A percentile compares a stretch with the other conserved stretches of the same genome.
phyloP scores from a whole-genome alignment of 1,140 invertebrate species.

The Bathynomus jamesi region DNA sequence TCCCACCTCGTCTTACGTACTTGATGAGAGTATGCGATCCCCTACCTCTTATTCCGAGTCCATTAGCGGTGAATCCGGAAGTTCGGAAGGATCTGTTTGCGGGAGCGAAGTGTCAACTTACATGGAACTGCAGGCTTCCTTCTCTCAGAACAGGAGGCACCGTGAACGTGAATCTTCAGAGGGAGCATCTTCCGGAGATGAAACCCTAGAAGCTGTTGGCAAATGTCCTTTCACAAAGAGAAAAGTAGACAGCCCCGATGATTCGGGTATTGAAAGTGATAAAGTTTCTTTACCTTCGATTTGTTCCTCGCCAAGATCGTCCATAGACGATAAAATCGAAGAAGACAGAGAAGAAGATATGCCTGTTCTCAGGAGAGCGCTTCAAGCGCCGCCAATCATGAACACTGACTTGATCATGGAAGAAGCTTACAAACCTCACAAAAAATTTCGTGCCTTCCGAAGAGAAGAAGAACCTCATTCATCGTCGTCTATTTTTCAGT shows the following conservation, averaged over 20 bases:
- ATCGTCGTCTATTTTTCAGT: conserved; percentile 25
- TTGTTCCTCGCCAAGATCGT: conserved; percentile 53
- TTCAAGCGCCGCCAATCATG: conserved; percentile 69
- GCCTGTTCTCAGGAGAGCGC: conserved; percentile 82
- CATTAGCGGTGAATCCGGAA: conserved; percentile 16
- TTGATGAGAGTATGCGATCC: conserved; percentile 59
- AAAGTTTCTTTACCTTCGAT: conserved; percentile 51
- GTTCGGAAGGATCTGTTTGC: conserved; percentile 18
- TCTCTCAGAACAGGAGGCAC: conserved; percentile 18
- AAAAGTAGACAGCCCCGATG: conserved; percentile 78
- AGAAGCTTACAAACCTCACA: conserved; percentile 88
- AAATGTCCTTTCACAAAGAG: conserved; percentile 49
- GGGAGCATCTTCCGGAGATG: conserved; percentile 21
- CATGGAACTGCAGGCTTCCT: conserved; percentile 21
- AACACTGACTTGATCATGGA: conserved; percentile 65
- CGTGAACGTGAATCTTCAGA: conserved; percentile 22
- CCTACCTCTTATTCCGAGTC: conserved; percentile 28
- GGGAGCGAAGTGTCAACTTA: conserved; percentile 25
- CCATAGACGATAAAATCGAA: conserved; percentile 62
- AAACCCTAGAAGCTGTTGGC: conserved; percentile 19
- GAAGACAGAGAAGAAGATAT: conserved; percentile 58
- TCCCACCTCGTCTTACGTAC: conserved; percentile 51
- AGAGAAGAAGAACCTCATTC: conserved; percentile 37
- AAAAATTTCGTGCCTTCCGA: conserved; percentile 65
- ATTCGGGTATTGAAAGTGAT: conserved; percentile 85